Conservation (phyloP, 92 coral and sea anemone genomes). For the Siderastrea radians region DNA sequence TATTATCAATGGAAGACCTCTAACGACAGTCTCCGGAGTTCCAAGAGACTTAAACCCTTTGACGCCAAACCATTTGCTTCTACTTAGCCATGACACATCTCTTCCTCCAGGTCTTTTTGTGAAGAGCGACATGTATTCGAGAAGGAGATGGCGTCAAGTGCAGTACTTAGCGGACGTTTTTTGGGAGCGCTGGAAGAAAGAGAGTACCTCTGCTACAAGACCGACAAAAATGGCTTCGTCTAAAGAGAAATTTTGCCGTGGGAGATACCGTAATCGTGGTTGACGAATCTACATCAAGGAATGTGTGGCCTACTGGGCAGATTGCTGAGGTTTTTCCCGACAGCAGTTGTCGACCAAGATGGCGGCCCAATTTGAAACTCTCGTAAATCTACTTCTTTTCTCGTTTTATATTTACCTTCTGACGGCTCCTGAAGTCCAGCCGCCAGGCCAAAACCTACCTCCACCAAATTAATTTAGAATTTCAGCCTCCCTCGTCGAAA, state of each 20-base stretch:
- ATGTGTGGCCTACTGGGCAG: conserved; percentile 50
- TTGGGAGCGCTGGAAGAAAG: conserved; percentile 23
- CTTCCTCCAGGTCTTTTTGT: conserved; percentile 27
- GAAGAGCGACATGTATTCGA: conserved; percentile 9
- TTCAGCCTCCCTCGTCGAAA: conserved; percentile 17
- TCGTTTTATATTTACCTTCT: background rate
- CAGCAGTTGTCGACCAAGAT: conserved; percentile 10
- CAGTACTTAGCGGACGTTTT: conserved; percentile 33
- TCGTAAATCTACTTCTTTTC: conserved; percentile 1
- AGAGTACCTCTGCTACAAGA: conserved; percentile 27
- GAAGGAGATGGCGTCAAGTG: conserved; percentile 43
- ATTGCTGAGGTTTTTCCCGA: conserved; percentile 31
- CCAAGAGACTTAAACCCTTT: conserved; percentile 1
- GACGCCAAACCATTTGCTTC: background rate
- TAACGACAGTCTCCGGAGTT: conserved; percentile 11
- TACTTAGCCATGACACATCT: too few relatives aligned
- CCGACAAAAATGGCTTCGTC: conserved; percentile 32
- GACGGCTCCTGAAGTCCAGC: conserved; percentile 1
- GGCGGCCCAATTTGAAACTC: conserved; percentile 12
- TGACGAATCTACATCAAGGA: conserved; percentile 33
- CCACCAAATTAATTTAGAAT: background rate
- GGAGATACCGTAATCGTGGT: conserved; percentile 46
- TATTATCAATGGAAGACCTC: conserved; percentile 14
- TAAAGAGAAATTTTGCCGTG: conserved; percentile 27
- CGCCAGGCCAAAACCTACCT: conserved; percentile 1